These are phyloP conservation scores for Oncorhynchus mykiss DNA, from an alignment of 2,113 vertebrate species.

Conservation along the genomic window DNA sequence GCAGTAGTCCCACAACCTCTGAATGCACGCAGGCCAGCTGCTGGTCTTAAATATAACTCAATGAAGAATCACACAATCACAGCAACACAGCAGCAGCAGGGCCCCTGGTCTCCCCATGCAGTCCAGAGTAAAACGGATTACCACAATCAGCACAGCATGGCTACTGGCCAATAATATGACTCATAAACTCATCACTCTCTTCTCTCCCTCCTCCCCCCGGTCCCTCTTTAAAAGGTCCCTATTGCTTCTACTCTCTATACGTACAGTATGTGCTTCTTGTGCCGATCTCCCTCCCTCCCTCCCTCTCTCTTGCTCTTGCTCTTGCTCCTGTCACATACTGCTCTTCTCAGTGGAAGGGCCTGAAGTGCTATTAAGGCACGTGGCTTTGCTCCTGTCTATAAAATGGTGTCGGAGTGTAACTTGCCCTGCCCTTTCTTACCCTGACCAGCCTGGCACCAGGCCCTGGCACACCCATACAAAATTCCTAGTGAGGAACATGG, in stretches of 20 bases:
- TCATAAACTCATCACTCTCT: constrained; percentile 58
- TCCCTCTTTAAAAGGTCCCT: not conserved
- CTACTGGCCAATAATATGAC: constrained; percentile 65
- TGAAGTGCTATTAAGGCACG: too few relatives aligned
- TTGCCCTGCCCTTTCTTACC: too few relatives aligned
- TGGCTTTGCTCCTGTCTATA: too few relatives aligned
- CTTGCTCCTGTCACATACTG: constrained; percentile 25
- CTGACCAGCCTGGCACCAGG: too few relatives aligned
- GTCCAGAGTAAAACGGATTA: constrained; percentile 60
- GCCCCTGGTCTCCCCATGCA: constrained; percentile 35
- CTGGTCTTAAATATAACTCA: constrained; percentile 46
- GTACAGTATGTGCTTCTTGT: not conserved
- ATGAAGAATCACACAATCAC: constrained; percentile 32
- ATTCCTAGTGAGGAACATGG: too few relatives aligned
- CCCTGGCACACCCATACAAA: too few relatives aligned
- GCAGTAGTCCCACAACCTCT: constrained; percentile 27
- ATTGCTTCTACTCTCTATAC: not conserved
- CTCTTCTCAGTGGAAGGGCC: constrained; percentile 12
- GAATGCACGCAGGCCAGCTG: constrained; percentile 50
- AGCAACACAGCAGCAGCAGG: constrained; percentile 11
- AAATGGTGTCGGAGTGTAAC: too few relatives aligned
- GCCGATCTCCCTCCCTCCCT: too few relatives aligned
- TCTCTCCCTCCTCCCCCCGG: constrained; percentile 30
- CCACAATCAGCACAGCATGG: constrained; percentile 56
- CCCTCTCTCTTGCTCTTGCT: constrained; percentile 32